Evolutionary conservation across 92 coral and sea anemone species (phyloP).

Genomic region (Paramuricea clavata): DNA sequence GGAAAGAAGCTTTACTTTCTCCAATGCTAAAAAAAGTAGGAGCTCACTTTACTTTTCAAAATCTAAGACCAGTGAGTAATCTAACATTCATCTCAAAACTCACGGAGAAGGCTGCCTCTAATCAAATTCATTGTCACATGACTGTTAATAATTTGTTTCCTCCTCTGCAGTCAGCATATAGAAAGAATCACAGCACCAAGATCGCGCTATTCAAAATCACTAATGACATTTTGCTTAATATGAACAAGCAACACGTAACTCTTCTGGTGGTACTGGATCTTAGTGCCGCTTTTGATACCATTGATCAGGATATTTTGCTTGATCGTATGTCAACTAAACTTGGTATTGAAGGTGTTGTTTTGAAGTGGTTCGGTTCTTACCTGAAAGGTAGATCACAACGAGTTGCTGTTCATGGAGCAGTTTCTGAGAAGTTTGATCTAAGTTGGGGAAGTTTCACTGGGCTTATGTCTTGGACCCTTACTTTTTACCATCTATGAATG

Average conservation of each 20-base stretch:
- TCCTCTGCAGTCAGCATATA: too few relatives aligned
- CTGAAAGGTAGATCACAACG: not conserved
- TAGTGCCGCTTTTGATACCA: too few relatives aligned
- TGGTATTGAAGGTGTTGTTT: too few relatives aligned
- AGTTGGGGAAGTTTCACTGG: not conserved
- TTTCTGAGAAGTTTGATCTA: too few relatives aligned
- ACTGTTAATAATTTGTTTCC: too few relatives aligned
- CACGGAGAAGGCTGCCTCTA: too few relatives aligned
- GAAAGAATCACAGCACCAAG: slow-evolving; percentile 51
- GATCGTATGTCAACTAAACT: not conserved
- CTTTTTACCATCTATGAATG: slow-evolving; percentile 11
- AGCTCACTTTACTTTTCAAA: too few relatives aligned
- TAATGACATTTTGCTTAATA: slow-evolving; percentile 24
- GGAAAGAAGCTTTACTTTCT: slow-evolving; percentile 50
- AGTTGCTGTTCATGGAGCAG: not conserved
- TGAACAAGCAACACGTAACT: slow-evolving; percentile 51
- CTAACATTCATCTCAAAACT: slow-evolving; percentile 30
- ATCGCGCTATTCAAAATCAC: slow-evolving; percentile 11
- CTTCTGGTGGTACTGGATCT: slow-evolving; percentile 1
- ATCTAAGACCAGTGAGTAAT: not conserved
- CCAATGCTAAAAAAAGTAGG: slow-evolving; percentile 56
- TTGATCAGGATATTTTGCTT: slow-evolving; percentile 41
- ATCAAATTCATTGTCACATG: too few relatives aligned
- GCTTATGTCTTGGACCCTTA: not conserved
- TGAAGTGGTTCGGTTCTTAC: too few relatives aligned